Base-by-base conservation (phyloP, 1,140 invertebrate species). In the Diploscapter pachys region DNA sequence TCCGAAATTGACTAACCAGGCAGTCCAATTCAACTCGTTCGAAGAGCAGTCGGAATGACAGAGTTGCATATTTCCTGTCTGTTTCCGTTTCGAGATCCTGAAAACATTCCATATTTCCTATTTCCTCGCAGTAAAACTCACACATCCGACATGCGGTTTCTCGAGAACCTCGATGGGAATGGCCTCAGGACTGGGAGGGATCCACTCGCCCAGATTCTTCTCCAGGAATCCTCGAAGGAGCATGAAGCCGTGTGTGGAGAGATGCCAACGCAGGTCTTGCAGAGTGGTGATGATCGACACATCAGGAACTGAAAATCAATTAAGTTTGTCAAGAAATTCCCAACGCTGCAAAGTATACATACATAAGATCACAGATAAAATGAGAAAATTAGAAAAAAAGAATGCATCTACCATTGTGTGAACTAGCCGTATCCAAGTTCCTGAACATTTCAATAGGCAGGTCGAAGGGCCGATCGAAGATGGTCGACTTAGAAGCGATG, bases 121-220 rank as follows among this genome's bases (percentile, higher is more conserved):
- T 8, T 69, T 53, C 57, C 11, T n/a, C 11, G 31, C 8, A 55
- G 11, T 9, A 54, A 69, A 69, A 69, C 67, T 55, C 48, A 72
- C 71, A 50, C 59, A 68, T 4, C 56, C 56, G 48, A 52, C 54
- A 13, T 50, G 71, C 8, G 81, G 78, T 13, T 76, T 71, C 53
- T 79, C 66, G 5, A 86, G 68, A 48, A 80, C 65, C 63, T 75
- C 79, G 31, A 78, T 77, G 74, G 79, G 78, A 75, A 80, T 78
- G 48, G 78, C 80, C 49, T 80, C 53, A 87, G 87, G 80, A 83
- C 78, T 72, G 49, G 93, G 92, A 73, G 92, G 91, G 9, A 95
- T 87, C 75, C 90, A 90, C 86, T 99, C 95, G 11, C 93, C 94
- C 61, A 98, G 90, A 88, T 99, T 98, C 84, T 93, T 92, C 0